A percentile compares a stretch with the other conserved stretches of the same genome.
phyloP scores from a whole-genome alignment of 2,888 invertebrate genomes.

The Elegia similella region DNA sequence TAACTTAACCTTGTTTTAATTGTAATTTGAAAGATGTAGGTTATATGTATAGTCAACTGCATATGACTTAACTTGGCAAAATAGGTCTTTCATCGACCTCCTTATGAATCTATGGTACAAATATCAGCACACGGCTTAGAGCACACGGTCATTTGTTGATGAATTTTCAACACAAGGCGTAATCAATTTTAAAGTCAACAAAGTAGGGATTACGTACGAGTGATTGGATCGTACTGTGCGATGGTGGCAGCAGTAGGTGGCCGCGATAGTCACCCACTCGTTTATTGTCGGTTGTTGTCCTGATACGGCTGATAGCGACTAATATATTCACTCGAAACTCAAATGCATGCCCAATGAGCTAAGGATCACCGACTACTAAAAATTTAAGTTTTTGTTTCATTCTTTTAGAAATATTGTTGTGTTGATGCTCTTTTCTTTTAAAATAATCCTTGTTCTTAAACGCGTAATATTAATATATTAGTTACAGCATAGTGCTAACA shows the following conservation, averaged over 20 bases:
- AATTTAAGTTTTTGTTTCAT: not conserved
- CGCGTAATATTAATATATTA: too few species aligned
- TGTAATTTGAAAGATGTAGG: too few species aligned
- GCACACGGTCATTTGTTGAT: too few species aligned
- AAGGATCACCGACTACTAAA: conserved; percentile 42
- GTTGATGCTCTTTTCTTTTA: too few species aligned
- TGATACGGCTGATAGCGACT: conserved; percentile 67
- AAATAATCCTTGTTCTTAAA: too few species aligned
- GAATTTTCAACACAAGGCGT: not conserved
- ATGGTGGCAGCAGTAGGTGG: conserved; percentile 37
- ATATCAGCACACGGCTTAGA: too few species aligned
- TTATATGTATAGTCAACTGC: too few species aligned
- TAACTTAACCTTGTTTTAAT: too few species aligned
- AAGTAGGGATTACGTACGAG: conserved; percentile 9
- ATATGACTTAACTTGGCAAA: too few species aligned
- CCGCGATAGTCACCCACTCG: conserved; percentile 71
- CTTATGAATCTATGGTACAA: too few species aligned
- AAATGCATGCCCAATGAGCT: conserved; percentile 63
- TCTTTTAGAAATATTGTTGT: not conserved
- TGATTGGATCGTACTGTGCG: conserved; percentile 17
- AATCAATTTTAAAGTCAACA: conserved; percentile 15
- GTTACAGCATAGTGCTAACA: too few species aligned
- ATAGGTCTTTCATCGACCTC: too few species aligned
- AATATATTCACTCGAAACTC: conserved; percentile 65
- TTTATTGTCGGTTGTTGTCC: conserved; percentile 49